Base-by-base conservation (phyloP, 1,140 invertebrate genomes). In the Trypoxylus dichotomus region DNA sequence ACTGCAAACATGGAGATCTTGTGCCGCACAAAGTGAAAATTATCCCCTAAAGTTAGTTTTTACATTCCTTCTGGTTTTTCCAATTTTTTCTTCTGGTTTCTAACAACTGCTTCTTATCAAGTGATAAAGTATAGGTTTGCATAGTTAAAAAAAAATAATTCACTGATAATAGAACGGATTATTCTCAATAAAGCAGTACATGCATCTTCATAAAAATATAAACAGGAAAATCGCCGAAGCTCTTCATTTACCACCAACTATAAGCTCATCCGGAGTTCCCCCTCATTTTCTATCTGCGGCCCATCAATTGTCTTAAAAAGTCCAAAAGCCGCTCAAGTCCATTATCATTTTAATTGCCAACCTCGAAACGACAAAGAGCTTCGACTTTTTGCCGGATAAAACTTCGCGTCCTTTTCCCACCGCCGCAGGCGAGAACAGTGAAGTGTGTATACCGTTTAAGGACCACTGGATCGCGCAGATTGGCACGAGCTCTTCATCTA, bases 401-500 rank as follows among this genome's bases (percentile, higher is more conserved):
- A 19, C 21, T 60, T 7, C 21, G 15, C n/a, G 58, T 68, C 60
- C 60, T 68, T 15, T 21, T 68, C 60, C 27, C 21, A n/a, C 60
- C 27, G 19, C 27, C 60, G 24, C 24, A 29, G 11, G 7, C 24
- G 24, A n/a, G 60, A 63, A 15, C 60, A 2, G 7, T 68, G 60
- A 24, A 68, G 60, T 54, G 63, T 71, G 25, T 27, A 42, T 43
- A 37, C 71, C 76, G 76, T 77, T 77, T 77, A 73, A 74, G 76
- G 43, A 77, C 76, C 68, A 71, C 76, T 71, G 76, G 41, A 43
- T 71, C 71, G 60, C 41, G 76, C 68, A 77, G 76, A 78, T 78
- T 74, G 77, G 77, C 77, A 75, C 60, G 60, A 78, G 77, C 77
- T 78, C 77, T 78, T 78, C 77, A 78, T 78, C 74, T 54, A 72